Base-by-base conservation (phyloP, 1,140 invertebrate genomes). In the Drosophila aff. region DNA sequence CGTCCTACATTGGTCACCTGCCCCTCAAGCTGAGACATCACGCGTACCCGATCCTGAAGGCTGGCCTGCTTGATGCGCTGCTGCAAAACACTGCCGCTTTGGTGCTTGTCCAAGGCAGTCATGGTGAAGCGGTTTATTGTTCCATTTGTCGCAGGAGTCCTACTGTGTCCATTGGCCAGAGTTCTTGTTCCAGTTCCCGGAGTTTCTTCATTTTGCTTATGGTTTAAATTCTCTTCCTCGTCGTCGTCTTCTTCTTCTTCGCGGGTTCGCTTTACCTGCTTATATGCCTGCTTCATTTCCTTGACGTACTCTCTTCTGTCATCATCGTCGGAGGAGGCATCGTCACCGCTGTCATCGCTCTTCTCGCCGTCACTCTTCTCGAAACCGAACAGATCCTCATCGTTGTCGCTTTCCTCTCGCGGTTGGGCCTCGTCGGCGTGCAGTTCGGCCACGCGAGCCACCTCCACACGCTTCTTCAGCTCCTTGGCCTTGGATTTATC, bases 241-340 rank as follows among this genome's bases (percentile, higher is more conserved):
- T 55, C 21, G 21, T 55, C 36, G 71, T 93, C 79, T 71, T 93
- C 63, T 74, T 93, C 79, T 71, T 93, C 81, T 52, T 93, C 91
- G 0, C 84, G 78, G 46, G 94, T 91, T 68, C 90, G 82, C 75
- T 92, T 87, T 23, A 89, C 89, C 79, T 94, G 92, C 65, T 93
- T 93, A 82, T 96, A 96, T 78, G 97, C 95, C 83, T 96, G 96
- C 83, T 96, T 96, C 33, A 97, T 94, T 94, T 98, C 97, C 82
- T 96, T 95, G 0, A 95, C 94, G 95, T 96, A 97, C 26, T 95
- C 94, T 76, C 95, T 95, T 36, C 97, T 96, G 93, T 97, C 96
- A 64, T 97, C 97, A n/a, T 98, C 97, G 80, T 97, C 97, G 0
- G 96, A 96, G 77, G 94, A 95, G 40, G 93, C 93, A 18, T 93